Base-by-base conservation (phyloP, 2,888 invertebrate genomes). In the Aspidapion aeneum region DNA sequence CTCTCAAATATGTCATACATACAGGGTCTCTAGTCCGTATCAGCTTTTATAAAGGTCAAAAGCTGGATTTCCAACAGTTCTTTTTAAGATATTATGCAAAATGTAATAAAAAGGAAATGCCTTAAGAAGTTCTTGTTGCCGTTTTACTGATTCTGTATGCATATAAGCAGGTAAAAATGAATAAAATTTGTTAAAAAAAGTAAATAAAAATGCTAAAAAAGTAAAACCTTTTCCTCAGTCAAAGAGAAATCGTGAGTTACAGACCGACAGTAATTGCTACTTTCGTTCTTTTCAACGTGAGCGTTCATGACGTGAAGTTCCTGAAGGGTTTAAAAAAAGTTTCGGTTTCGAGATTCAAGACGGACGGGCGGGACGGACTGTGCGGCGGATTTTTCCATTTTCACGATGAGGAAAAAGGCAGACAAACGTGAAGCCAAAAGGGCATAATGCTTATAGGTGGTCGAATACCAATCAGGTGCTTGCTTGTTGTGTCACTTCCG, bases 261-360 rank as follows among this genome's bases (percentile, higher is more conserved):
- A 49, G 64, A 55, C 60, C 68, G 69, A 69, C 68, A 52, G 55
- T 69, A 69, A 69, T 69, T 69, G 60, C 66, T 59, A 63, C 64
- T 67, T 68, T 64, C 48, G 57, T 60, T 67, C 63, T 66, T 35
- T 62, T 64, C 62, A 63, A 67, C 60, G 64, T 67, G 62, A 63
- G 58, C 55, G 57, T 60, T 63, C 60, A 56, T 52, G 58, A 54
- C 61, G 58, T 55, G 62, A 56, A 60, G 61, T 63, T 63, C 57
- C 63, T 63, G 63, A 55, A 56, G 65, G 64, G 61, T 55, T 62
- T 58, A 55, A 49, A 58, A 17, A 55, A n/a, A n/a, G n/a, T n/a
- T n/a, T n/a, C n/a, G n/a, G 5, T 35, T 35, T 35, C 57, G 48
- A 35, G 58, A 58, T 18, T 18, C 58, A 17, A 20, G 50, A 51